Base-by-base conservation (phyloP, 1,140 invertebrate species). In the Agrypnia vestita region DNA sequence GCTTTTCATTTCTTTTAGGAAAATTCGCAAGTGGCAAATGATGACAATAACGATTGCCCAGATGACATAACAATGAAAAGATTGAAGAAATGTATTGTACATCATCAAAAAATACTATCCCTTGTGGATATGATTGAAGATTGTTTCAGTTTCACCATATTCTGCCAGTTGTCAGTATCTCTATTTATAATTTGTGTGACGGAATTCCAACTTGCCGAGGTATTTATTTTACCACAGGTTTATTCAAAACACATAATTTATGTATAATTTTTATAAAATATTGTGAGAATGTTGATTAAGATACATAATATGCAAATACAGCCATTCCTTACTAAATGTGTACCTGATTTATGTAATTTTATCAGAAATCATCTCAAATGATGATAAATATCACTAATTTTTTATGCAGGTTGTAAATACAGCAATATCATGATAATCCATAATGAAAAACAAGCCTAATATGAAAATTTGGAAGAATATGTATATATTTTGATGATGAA, bases 131-230 rank as follows among this genome's bases (percentile, higher is more conserved):
- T 84, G 10, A 84, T 91, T 44, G 88, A 91, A 83, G 49, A 79
- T 0, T 88, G 85, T 69, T 91, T 91, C 81, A 87, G 88, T 0
- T 86, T 84, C 6, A 85, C 87, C 0, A 89, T 88, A 25, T 87
- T 91, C 46, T 80, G 86, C 3, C 90, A 91, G 83, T 88, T 91
- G 75, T 85, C 86, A 17, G 87, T 90, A 0, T 91, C 91, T 9
- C 88, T 89, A 17, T 82, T 90, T 4, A 90, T 91, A 25, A 89
- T 91, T 35, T 91, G 91, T 67, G 86, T 90, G 3, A 87, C 88
- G 0, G 90, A 90, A 4, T 91, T 91, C 80, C 88, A 91, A 35
- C 78, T 91, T 10, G 84, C 86, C 10, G 85, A 87, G 84, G 90
- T 91, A 86, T 72, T 7, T 56, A 47, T 72, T 17, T 64, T 7